These are phyloP conservation scores for Macaria notata DNA, from an alignment of 2,888 invertebrate genomes.

Conservation along the genomic window DNA sequence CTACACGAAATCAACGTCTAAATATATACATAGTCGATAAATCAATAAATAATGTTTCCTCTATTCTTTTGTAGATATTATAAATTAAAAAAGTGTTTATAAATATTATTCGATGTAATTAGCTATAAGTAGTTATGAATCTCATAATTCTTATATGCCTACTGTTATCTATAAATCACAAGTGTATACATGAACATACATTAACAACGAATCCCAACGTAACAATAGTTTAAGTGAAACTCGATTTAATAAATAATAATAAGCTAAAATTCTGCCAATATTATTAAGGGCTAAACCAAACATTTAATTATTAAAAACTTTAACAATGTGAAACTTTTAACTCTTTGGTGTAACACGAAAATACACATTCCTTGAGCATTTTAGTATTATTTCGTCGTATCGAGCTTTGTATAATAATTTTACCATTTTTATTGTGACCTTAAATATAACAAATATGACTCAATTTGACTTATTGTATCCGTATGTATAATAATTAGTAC, in stretches of 20 bases:
- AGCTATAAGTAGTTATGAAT: conserved; percentile 27
- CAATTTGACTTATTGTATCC: no score
- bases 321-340: no score
- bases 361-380: no score
- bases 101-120: conserved; percentile 19
- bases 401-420: no score
- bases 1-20: no score
- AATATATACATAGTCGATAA: no score
- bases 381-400: no score
- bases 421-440: no score
- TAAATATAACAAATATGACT: no score
- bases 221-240: conserved; percentile 24
- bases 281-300: conserved; percentile 4
- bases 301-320: not conserved
- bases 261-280: conserved; percentile 16
- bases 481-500: conserved; percentile 1
- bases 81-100: not conserved
- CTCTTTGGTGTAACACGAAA: no score
- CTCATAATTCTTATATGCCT: conserved; percentile 17
- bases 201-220: conserved; percentile 47
- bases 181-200: conserved; percentile 20
- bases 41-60: no score
- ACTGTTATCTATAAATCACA: conserved; percentile 20
- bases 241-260: conserved; percentile 4
- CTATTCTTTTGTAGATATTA: not conserved